These are phyloP conservation scores for Monarcha castaneiventris DNA, from an alignment of 2,113 vertebrate species.

Conservation along the genomic window DNA sequence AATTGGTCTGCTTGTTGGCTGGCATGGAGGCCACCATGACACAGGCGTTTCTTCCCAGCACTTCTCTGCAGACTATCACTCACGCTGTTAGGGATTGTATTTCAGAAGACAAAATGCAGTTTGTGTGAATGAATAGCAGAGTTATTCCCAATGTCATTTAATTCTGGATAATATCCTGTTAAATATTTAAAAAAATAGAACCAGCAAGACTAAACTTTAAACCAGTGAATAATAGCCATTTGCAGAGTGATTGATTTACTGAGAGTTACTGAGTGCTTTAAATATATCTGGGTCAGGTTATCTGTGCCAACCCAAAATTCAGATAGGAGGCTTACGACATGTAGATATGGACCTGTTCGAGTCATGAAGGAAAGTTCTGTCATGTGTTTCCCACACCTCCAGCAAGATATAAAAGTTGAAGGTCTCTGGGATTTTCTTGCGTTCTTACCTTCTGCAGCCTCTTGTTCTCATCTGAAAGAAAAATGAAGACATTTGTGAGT, in stretches of 20 bases:
- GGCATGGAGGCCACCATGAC: neutral
- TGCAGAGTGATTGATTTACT: conserved; percentile 52
- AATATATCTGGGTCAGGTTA: conserved; percentile 28
- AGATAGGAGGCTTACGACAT: conserved; percentile 66
- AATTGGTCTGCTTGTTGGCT: neutral
- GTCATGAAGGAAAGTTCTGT: conserved; percentile 11
- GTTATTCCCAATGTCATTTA: neutral
- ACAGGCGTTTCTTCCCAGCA: neutral
- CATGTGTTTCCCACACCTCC: conserved; percentile 53
- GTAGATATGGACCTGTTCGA: conserved; percentile 26
- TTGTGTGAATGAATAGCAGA: neutral
- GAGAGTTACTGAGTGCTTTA: conserved; percentile 30
- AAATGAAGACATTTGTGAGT: conserved; percentile 76
- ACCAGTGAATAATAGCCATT: conserved; percentile 49
- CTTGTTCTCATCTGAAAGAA: conserved; percentile 20
- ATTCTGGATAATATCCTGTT: neutral
- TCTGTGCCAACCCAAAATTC: conserved; percentile 39
- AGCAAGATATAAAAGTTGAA: conserved; percentile 68
- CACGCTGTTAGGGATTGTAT: neutral
- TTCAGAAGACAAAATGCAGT: neutral
- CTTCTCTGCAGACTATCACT: neutral
- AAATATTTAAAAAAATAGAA: neutral
- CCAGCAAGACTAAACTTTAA: neutral
- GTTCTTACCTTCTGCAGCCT: neutral
- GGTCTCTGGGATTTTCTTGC: neutral